Evolutionary conservation across 2,113 vertebrate species (phyloP), one percentile per base, ranked within the genome.

Genomic region (Hoplias malabaricus): DNA sequence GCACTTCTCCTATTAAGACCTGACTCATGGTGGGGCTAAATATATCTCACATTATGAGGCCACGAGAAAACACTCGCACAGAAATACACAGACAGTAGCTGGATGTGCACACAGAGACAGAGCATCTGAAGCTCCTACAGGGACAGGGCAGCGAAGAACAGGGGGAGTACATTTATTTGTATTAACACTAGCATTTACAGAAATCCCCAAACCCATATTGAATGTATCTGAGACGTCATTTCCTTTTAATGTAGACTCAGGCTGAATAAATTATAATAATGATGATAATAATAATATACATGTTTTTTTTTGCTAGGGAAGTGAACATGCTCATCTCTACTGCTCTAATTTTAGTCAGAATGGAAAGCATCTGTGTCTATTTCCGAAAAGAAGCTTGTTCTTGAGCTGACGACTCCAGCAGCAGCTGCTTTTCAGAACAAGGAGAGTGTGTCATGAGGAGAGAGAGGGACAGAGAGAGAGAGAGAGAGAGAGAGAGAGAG

Each of bases 311-410:
- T 67, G 33, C 66, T 23, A 12, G n/a, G 43, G 61, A 53, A 9
- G 29, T 59, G 21, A 9, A 11, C 13, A 8, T 43, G 38, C 31
- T 31, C 1, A 16, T 12, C 36, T 62, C 1, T 70, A 31, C 36
- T 3, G 1, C 69, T 78, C 85, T 85, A 88, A 85, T 86, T 86
- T 86, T 89, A 89, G 82, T 80, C 80, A 72, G 72, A 53, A 78
- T 69, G 67, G 68, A 66, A 76, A 69, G 43, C 68, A 69, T 73
- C 34, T 73, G 76, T 50, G 4, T 70, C 53, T 19, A 25, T 70
- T 80, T 79, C 69, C 46, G 72, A 69, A 69, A 19, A 36, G 40
- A 34, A 73, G 70, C 66, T 63, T 63, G 71, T 73, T 63, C 69
- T 43, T 57, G 42, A 29, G 31, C 12, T 56, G 23, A 74, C 62